Evolutionary conservation across 2,797 vertebrate genomes (phyloP).

Genomic region (Psittacula echo): DNA sequence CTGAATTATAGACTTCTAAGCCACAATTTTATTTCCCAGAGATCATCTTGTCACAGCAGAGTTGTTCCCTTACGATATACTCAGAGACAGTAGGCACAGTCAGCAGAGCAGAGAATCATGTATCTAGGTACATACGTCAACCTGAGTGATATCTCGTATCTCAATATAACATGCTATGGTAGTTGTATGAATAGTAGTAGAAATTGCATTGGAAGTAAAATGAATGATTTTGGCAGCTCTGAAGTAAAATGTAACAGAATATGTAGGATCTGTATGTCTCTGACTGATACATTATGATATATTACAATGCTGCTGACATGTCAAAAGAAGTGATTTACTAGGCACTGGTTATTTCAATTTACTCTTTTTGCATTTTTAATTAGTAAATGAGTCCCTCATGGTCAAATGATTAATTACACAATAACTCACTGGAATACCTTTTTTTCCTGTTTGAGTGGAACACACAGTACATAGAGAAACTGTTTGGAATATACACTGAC

Average conservation of each 20-base stretch:
- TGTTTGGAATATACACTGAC: conserved; percentile 54
- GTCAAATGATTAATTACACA: conserved; percentile 89
- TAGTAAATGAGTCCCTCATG: conserved; percentile 92
- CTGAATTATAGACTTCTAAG: not conserved
- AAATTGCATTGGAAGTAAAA: not conserved
- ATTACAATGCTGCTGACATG: conserved; percentile 74
- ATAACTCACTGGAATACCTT: conserved; percentile 78
- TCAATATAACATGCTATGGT: not conserved
- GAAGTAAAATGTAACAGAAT: conserved; percentile 65
- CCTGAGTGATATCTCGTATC: not conserved
- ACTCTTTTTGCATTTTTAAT: conserved; percentile 91
- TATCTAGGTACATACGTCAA: not conserved
- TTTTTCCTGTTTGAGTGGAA: conserved; percentile 57
- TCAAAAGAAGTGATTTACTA: conserved; percentile 87
- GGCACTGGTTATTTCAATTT: conserved; percentile 89
- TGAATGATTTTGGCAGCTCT: conserved; percentile 62
- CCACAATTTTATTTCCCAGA: not conserved
- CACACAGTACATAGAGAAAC: conserved; percentile 26
- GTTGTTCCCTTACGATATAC: not conserved
- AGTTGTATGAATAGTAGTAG: not conserved
- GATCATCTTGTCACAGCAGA: not conserved
- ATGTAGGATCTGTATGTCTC: conserved; percentile 66
- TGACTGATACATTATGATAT: conserved; percentile 78
- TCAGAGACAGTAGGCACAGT: not conserved
- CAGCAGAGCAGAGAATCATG: not conserved